Evolutionary conservation across 2,113 vertebrate species (phyloP).

Genomic region (Paralichthys olivaceus): DNA sequence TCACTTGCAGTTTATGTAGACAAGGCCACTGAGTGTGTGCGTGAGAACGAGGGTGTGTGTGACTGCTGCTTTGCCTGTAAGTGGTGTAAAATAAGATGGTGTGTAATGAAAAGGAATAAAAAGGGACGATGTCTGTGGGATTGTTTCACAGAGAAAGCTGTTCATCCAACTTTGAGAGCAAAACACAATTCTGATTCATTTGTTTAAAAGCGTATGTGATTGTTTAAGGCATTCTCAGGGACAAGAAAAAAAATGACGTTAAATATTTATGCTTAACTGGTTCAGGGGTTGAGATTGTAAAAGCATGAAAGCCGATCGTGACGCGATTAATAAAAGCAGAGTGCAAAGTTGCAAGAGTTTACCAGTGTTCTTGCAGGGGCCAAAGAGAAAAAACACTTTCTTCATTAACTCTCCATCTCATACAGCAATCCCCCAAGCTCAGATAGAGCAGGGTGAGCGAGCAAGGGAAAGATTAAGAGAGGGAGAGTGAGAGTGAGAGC

Average conservation of each 20-base stretch:
- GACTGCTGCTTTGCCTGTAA: conserved; percentile 11
- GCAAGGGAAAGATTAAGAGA: conserved; percentile 66
- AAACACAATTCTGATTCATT: conserved; percentile 18
- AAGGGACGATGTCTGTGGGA: not conserved
- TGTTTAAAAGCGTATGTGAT: conserved; percentile 18
- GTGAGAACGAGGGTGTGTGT: conserved; percentile 6
- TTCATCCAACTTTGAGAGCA: conserved; percentile 1
- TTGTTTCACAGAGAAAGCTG: conserved; percentile 8
- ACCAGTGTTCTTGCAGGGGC: conserved; percentile 41
- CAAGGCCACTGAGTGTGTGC: conserved; percentile 15
- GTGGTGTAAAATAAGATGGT: conserved; percentile 33
- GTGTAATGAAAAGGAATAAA: conserved; percentile 36
- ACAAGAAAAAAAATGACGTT: conserved; percentile 42
- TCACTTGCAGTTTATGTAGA: conserved; percentile 49
- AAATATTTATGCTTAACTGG: conserved; percentile 64
- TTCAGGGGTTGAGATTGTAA: conserved; percentile 48
- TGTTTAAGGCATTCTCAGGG: conserved; percentile 35
- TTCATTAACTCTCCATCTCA: conserved; percentile 77
- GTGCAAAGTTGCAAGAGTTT: conserved; percentile 62
- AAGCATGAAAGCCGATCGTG: conserved; percentile 54
- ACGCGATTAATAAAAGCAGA: conserved; percentile 61
- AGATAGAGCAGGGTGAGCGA: conserved; percentile 49
- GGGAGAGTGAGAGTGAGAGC: conserved; percentile 58
- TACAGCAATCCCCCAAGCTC: conserved; percentile 64
- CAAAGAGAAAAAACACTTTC: conserved; percentile 36